A percentile compares a stretch with the other conserved stretches of the same genome.
Evolutionary conservation across 2,113 vertebrate species (phyloP).

Genomic region (Trichomycterus rosablanca): DNA sequence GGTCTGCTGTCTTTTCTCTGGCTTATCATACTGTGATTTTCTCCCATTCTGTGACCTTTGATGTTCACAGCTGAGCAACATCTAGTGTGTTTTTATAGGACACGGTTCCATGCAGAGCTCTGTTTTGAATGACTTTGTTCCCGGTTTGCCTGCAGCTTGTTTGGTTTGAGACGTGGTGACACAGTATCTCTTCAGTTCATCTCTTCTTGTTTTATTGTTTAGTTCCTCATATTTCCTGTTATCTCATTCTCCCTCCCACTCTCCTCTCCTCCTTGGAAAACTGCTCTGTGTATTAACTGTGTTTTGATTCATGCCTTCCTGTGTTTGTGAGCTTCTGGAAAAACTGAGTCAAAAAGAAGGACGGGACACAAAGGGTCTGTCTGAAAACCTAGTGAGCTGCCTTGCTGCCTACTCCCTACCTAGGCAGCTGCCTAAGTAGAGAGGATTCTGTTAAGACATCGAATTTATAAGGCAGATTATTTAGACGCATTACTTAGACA

Average conservation of each 20-base stretch:
- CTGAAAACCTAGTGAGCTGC: too few relatives aligned
- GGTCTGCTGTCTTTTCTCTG: neutral
- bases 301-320: conserved; percentile 21
- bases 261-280: neutral
- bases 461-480: too few relatives aligned
- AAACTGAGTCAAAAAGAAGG: conserved; percentile 53
- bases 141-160: conserved; percentile 12
- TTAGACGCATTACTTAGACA: too few relatives aligned
- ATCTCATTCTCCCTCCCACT: neutral
- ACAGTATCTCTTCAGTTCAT: neutral
- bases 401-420: too few relatives aligned
- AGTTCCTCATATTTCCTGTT: neutral
- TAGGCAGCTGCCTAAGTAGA: too few relatives aligned
- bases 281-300: neutral
- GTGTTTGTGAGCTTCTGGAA: conserved; percentile 39
- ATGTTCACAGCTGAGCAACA: conserved; percentile 28
- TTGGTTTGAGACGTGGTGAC: neutral
- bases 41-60: conserved; percentile 22
- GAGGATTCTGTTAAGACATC: too few relatives aligned
- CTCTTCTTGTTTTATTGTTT: neutral
- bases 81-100: conserved; percentile 30
- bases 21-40: neutral
- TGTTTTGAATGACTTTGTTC: conserved; percentile 27
- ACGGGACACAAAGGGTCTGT: too few relatives aligned
- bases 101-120: neutral